Base-by-base conservation (phyloP, 2,888 invertebrate species). In the Limnephilus auricula region DNA sequence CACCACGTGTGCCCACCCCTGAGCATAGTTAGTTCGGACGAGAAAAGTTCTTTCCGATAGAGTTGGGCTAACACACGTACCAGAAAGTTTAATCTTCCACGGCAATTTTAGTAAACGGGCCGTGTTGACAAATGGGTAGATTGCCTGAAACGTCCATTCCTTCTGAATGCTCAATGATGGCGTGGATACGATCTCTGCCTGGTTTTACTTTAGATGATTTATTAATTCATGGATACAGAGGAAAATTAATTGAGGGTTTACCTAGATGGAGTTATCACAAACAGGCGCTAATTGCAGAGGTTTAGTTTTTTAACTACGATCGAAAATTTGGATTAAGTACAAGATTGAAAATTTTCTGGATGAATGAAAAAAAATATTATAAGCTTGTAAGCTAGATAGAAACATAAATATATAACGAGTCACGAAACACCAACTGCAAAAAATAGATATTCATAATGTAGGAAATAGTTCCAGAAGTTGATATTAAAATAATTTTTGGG, bases 51-150 rank as follows among this genome's bases (percentile, higher is more conserved):
- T 40, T 85, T 85, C 30, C 40, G 37, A 25, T 40, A 40, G 85
- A 40, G n/a, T 45, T 45, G 40, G 85, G 85, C 40, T 30, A 40
- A 86, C 30, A 45, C 45, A 50, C 86, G 86, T 86, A 86, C 86
- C 50, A 13, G 86, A 50, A 86, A 86, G 45, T 50, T 86, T 86
- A 45, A 86, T 50, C 50, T 65, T 50, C 15, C 15, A 65, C 18
- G 50, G 45, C 31, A 50, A 86, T 86, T 86, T 86, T 32, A 30
- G 86, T 45, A 65, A 86, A 30, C 86, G 86, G 40, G 31, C 18
- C 65, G 50, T 86, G 86, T 86, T 86, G 86, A 86, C 45, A 86
- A 86, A 45, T 86, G 34, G 34, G n/a, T 13, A 37, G 12, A n/a
- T 82, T 65, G 25, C 2, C n/a, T 6, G 6, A 65, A 65, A 65